phyloP scores from a whole-genome alignment of 2,888 invertebrate species.

The Diarsia brunnea region DNA sequence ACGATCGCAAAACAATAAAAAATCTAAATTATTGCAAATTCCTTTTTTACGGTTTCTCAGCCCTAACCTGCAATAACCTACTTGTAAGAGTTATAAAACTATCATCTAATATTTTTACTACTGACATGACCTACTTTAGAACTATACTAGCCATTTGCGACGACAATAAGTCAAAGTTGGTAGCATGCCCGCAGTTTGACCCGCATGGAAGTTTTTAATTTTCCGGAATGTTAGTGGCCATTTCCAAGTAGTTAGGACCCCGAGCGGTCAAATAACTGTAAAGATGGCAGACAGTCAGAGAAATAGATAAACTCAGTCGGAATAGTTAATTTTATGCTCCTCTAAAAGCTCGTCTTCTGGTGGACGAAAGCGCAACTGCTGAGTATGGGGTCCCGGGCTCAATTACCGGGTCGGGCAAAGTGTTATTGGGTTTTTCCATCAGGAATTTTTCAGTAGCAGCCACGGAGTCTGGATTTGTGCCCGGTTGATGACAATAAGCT shows the following conservation, averaged over 20 bases:
- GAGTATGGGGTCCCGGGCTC: no score
- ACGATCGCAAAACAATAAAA: constrained; percentile 32
- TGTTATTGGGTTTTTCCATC: no score
- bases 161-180: constrained; percentile 39
- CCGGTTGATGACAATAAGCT: no score
- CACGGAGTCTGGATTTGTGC: no score
- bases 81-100: constrained; percentile 42
- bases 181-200: not conserved
- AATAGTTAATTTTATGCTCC: not conserved
- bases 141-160: constrained; percentile 20
- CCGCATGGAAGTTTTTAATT: constrained; percentile 46
- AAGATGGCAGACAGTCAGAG: not conserved
- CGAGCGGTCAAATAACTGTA: not conserved
- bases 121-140: constrained; percentile 36
- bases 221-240: constrained; percentile 41
- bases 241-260: constrained; percentile 7
- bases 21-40: constrained; percentile 43
- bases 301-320: not conserved
- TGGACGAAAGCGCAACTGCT: no score
- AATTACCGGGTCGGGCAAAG: no score
- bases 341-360: no score
- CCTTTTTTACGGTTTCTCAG: constrained; percentile 38
- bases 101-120: constrained; percentile 49
- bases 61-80: constrained; percentile 44
- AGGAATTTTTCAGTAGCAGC: no score